Percentiles rank a stretch among this genome's conserved stretches.
phyloP scores from a whole-genome alignment of 2,888 invertebrate genomes.

The Metellina segmentata region DNA sequence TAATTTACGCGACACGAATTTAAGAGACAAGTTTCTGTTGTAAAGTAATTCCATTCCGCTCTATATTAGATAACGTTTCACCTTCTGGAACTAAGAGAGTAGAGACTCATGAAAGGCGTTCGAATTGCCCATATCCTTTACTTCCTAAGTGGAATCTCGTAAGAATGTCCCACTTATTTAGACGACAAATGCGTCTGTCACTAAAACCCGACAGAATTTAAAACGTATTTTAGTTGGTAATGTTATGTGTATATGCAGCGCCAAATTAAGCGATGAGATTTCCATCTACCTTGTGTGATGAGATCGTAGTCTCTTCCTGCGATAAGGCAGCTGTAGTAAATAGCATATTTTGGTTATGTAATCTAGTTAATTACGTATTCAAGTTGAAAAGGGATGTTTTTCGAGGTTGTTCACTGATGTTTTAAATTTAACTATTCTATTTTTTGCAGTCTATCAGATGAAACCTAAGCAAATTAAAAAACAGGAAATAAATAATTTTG shows the following conservation, averaged over 20 bases:
- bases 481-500: too few relatives aligned
- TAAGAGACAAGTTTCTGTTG: background rate
- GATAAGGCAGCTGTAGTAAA: background rate
- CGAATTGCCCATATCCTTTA: background rate
- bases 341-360: too few relatives aligned
- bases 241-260: background rate
- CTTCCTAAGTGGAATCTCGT: background rate
- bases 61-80: background rate
- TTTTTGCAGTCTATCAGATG: too few relatives aligned
- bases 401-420: too few relatives aligned
- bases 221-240: background rate
- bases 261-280: background rate
- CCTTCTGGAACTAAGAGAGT: background rate
- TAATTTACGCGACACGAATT: background rate
- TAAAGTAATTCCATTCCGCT: background rate
- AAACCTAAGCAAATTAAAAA: too few relatives aligned
- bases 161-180: background rate
- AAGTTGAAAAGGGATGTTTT: too few relatives aligned
- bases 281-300: background rate
- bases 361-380: too few relatives aligned
- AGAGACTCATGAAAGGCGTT: background rate
- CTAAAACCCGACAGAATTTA: background rate
- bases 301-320: background rate
- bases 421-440: too few relatives aligned
- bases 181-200: background rate